These are phyloP conservation scores for Drosophila nebulosa DNA, from an alignment of 1,140 invertebrate genomes.

Conservation along the genomic window DNA sequence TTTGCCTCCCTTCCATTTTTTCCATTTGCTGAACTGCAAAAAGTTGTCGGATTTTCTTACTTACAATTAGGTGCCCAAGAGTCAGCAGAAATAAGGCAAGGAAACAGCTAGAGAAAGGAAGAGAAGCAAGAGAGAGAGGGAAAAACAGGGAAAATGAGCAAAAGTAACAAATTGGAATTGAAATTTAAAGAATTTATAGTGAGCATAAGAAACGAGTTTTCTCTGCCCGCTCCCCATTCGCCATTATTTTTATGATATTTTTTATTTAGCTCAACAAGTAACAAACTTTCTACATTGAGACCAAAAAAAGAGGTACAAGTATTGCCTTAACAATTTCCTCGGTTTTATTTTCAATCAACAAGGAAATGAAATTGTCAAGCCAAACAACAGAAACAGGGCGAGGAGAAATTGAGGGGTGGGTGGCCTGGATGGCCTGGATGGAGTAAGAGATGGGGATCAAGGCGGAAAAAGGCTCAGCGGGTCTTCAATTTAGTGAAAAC, in stretches of 20 bases:
- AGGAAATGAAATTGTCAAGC: constrained; percentile 65
- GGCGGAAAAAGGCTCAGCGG: constrained; percentile 13
- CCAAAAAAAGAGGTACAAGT: constrained; percentile 1
- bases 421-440: no score
- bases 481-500: constrained; percentile 63
- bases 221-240: background rate
- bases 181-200: constrained; percentile 48
- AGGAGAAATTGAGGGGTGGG: constrained; percentile 19
- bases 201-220: constrained; percentile 18
- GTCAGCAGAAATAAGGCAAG: constrained; percentile 51
- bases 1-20: constrained; percentile 27
- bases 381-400: constrained; percentile 25
- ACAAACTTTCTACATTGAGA: background rate
- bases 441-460: background rate
- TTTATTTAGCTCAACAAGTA: constrained; percentile 1
- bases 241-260: background rate
- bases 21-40: constrained; percentile 55
- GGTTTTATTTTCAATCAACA: constrained; percentile 55
- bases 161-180: constrained; percentile 56
- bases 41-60: constrained; percentile 70
- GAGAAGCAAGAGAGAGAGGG: constrained; percentile 45
- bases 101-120: constrained; percentile 12
- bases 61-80: constrained; percentile 76
- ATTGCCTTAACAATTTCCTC: constrained; percentile 20
- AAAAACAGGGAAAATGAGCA: constrained; percentile 70